A percentile compares a stretch with the other conserved stretches of the same genome.
Conservation (phyloP, 2,888 invertebrate genomes). For the Synanthedon vespiformis region DNA sequence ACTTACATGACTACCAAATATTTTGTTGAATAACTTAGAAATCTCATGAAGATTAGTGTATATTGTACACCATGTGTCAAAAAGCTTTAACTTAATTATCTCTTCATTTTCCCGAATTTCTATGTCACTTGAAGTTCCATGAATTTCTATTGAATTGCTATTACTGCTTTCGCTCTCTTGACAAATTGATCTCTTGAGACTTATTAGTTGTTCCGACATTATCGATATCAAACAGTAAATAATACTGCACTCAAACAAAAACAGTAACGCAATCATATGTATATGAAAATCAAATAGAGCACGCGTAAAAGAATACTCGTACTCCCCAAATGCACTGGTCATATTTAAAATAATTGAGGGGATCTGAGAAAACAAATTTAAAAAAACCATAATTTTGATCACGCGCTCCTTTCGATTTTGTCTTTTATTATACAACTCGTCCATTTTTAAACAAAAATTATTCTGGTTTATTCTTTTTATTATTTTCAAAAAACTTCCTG, state of each 20-base stretch:
- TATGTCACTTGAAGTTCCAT: neutral
- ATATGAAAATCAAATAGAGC: too few species aligned
- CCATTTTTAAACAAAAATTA: neutral
- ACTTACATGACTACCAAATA: neutral
- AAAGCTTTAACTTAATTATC: neutral
- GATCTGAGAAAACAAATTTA: too few species aligned
- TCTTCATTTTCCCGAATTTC: neutral
- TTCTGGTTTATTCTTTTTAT: neutral
- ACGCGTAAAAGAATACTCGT: too few species aligned
- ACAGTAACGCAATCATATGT: neutral
- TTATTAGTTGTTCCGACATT: slow-evolving; percentile 4
- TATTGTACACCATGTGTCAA: neutral
- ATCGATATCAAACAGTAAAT: neutral
- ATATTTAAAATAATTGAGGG: too few species aligned
- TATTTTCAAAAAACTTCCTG: neutral
- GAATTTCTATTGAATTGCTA: too few species aligned
- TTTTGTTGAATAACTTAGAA: neutral
- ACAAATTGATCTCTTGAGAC: neutral
- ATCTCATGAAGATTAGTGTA: neutral
- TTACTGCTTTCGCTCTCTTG: neutral
- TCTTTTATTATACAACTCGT: neutral
- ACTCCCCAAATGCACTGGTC: too few species aligned
- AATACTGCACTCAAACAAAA: neutral
- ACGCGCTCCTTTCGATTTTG: neutral
- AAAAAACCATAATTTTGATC: too few species aligned